Percentiles rank a stretch among this genome's conserved stretches.
Conservation (phyloP, 2,113 vertebrate genomes). For the Microcebus jonahi region DNA sequence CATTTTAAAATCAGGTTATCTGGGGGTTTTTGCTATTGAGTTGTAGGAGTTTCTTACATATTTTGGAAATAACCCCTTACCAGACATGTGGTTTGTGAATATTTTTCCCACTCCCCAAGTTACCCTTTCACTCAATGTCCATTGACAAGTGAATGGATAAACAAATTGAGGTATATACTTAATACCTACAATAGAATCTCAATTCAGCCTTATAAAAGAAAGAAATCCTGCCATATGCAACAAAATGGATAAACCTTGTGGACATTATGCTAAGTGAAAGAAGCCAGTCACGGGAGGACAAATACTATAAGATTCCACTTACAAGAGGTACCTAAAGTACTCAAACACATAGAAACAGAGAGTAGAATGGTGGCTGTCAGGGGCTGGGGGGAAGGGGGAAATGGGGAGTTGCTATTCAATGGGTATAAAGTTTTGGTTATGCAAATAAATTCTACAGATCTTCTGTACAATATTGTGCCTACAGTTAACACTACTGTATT, state of each 20-base stretch:
- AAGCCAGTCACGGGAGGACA: background rate
- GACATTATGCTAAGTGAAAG: background rate
- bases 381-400: too few relatives aligned
- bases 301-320: background rate
- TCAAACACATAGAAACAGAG: background rate
- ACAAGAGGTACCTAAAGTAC: background rate
- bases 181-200: background rate
- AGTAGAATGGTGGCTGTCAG: background rate
- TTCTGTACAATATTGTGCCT: background rate
- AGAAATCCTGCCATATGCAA: background rate
- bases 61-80: background rate
- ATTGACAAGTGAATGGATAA: background rate
- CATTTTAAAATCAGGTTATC: background rate
- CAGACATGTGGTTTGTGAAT: background rate
- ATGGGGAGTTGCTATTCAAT: background rate
- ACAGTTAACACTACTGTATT: background rate
- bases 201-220: background rate
- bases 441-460: background rate
- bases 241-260: background rate
- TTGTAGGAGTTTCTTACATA: background rate
- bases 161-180: background rate
- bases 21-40: background rate
- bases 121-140: background rate
- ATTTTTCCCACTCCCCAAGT: background rate
- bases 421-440: background rate